Evolutionary conservation across 2,113 vertebrate genomes (phyloP).

Genomic region (Grus americana): DNA sequence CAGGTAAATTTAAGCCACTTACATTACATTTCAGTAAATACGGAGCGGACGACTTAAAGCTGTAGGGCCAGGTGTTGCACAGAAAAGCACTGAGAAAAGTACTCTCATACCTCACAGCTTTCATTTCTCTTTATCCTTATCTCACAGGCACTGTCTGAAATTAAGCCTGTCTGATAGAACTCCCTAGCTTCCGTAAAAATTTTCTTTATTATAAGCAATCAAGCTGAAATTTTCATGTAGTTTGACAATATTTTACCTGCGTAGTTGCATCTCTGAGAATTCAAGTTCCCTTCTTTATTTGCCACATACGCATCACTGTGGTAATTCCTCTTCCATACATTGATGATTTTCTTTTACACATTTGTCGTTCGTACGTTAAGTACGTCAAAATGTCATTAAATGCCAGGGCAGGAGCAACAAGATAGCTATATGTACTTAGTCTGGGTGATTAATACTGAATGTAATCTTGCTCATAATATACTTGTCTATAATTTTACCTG

Average conservation of each 20-base stretch:
- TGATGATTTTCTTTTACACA: background rate
- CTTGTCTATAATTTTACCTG: background rate
- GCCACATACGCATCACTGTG: background rate
- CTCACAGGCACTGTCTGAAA: background rate
- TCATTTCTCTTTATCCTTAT: background rate
- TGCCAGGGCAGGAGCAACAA: background rate
- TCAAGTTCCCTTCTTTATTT: background rate
- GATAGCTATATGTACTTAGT: background rate
- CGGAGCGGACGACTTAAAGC: background rate
- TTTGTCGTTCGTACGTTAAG: background rate
- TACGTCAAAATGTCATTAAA: background rate
- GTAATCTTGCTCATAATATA: background rate
- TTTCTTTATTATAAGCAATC: background rate
- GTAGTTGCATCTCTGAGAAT: background rate
- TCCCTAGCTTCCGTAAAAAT: background rate
- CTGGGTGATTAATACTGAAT: background rate
- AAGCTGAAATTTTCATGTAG: background rate
- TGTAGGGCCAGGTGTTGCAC: background rate
- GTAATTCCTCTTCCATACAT: background rate
- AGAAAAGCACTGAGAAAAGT: background rate
- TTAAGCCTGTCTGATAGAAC: background rate
- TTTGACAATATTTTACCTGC: background rate
- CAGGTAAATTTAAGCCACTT: background rate
- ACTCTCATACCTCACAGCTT: background rate
- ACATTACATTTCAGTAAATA: slow-evolving; percentile 3